Evolutionary conservation across 2,797 vertebrate species (phyloP), one percentile per base, ranked within the genome.

Genomic region (Oophaga sylvatica): DNA sequence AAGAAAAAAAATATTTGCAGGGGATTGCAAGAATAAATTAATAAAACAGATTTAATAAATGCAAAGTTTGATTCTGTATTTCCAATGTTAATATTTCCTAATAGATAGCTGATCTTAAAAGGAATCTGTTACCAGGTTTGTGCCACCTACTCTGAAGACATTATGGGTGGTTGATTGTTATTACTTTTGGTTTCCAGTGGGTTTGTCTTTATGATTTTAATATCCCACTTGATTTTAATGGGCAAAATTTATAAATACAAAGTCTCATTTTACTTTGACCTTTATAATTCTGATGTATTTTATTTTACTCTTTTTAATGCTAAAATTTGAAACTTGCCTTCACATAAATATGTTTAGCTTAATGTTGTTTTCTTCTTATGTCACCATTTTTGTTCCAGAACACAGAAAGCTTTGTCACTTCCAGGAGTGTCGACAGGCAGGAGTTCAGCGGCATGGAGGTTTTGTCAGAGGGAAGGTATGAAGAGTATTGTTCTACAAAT

Each of bases 401-500:
- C 57, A 93, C 93, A 92, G 96, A 96, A 91, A 93, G 85, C 89
- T 92, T 94, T 90, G 90, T 26, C 90, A 91, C 92, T 35, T 79
- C 92, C 83, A 92, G 82, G 68, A 85, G 91, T 59, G 45, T 86
- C 84, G 94, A 95, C 65, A 94, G 88, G 93, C 75, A 91, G 78
- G 91, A 60, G 92, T 85, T 87, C 59, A 93, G 93, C 82, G 92
- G 91, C 91, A 95, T 94, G 95, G 96, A 96, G 85, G 86, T 91
- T 59, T 89, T 93, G n/a, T 90, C 93, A 35, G 91, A 94, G 85
- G 93, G 94, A 92, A 94, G 96, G 97, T 98, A 93, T 53, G 73
- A 75, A 75, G 11, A 53, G 13, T 26, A 22, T 13, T n/a, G 20
- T 26, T 22, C 3, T n/a, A 45, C 35, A 45, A 70, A 70, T 26